These are phyloP conservation scores for Melanotaenia nigrans DNA, from an alignment of 2,797 vertebrate species.

Conservation along the genomic window DNA sequence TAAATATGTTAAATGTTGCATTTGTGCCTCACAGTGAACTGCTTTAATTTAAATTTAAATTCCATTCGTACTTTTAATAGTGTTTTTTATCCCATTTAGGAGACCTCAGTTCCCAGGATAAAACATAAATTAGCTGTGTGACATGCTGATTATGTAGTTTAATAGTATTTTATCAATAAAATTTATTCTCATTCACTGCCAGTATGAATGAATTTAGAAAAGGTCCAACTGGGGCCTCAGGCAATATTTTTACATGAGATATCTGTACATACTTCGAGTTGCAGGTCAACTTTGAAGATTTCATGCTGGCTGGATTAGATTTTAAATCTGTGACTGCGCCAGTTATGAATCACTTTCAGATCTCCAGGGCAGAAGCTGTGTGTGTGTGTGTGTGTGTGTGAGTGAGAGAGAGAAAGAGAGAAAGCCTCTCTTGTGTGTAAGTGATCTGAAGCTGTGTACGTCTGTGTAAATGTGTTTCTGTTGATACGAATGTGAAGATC, in stretches of 20 bases:
- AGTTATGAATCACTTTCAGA: slow-evolving; percentile 45
- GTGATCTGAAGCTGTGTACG: not conserved
- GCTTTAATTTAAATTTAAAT: slow-evolving; percentile 6
- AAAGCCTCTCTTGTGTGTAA: not conserved
- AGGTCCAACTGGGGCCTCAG: slow-evolving; percentile 43
- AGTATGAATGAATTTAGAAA: slow-evolving; percentile 31
- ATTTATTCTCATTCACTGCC: slow-evolving; percentile 20
- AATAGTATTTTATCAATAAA: slow-evolving; percentile 35
- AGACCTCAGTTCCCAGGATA: slow-evolving; percentile 6
- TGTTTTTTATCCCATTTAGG: slow-evolving; percentile 35
- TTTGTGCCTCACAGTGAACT: not conserved
- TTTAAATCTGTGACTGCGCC: slow-evolving; percentile 45
- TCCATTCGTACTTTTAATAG: not conserved
- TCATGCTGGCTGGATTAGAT: slow-evolving; percentile 48
- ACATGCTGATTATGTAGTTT: slow-evolving; percentile 22
- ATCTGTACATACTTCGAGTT: slow-evolving; percentile 6
- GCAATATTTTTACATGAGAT: slow-evolving; percentile 12
- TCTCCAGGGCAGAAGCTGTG: slow-evolving; percentile 22
- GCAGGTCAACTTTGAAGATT: slow-evolving; percentile 45
- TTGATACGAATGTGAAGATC: slow-evolving; percentile 15
- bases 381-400: slow-evolving; percentile 13
- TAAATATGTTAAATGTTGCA: not conserved
- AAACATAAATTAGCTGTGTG: slow-evolving; percentile 37
- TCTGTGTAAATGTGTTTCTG: slow-evolving; percentile 9
- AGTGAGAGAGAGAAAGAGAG: not conserved